phyloP scores from a whole-genome alignment of 2,888 invertebrate genomes.

The Cataglyphis altisquamis region DNA sequence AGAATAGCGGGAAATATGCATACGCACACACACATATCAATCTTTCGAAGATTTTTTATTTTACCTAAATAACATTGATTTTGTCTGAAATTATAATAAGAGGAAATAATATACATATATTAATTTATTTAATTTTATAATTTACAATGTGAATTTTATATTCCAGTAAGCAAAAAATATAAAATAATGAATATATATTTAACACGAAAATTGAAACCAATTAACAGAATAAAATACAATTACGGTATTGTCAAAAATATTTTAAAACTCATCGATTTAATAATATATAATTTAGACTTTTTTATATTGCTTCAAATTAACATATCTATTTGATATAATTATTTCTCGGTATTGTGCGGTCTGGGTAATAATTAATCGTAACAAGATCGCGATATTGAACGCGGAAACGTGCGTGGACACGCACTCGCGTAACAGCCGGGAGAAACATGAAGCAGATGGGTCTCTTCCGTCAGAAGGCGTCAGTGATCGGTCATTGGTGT shows the following conservation, averaged over 20 bases:
- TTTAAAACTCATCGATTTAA: constrained; percentile 18
- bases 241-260: constrained; percentile 17
- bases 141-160: not conserved
- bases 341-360: constrained; percentile 18
- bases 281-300: not conserved
- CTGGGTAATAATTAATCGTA: constrained; percentile 45
- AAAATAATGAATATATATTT: not conserved
- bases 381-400: constrained; percentile 22
- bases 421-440: constrained; percentile 17
- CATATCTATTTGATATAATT: constrained; percentile 40
- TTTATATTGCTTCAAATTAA: constrained; percentile 30
- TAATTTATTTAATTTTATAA: constrained; percentile 23
- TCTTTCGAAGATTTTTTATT: constrained; percentile 3
- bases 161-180: constrained; percentile 2
- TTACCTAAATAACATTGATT: constrained; percentile 4
- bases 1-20: constrained; percentile 8
- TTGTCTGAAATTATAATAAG: not conserved
- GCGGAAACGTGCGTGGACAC: not conserved
- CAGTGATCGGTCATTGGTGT: constrained; percentile 79
- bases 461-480: constrained; percentile 70
- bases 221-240: constrained; percentile 36
- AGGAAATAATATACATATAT: not conserved
- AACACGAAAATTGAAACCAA: constrained; percentile 11
- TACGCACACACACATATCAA: not conserved
- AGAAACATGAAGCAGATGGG: constrained; percentile 72